Evolutionary conservation across 2,797 vertebrate genomes (phyloP).

Genomic region (Gephyroberyx darwinii): DNA sequence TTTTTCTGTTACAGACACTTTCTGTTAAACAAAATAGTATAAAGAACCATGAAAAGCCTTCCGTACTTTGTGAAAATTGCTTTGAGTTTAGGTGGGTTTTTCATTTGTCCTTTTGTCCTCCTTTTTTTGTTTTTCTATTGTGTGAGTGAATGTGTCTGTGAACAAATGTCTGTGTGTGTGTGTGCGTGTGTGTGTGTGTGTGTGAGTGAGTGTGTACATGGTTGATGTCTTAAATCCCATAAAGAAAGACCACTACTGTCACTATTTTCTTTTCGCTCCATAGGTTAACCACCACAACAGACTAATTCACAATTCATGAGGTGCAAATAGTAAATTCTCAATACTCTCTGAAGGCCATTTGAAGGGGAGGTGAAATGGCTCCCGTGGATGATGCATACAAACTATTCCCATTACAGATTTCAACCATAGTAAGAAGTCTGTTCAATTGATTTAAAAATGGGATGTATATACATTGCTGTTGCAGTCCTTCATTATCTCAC

Average conservation of each 20-base stretch:
- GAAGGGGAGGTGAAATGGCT: constrained; percentile 50
- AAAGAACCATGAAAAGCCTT: constrained; percentile 30
- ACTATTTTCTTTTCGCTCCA: constrained; percentile 12
- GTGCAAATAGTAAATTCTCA: constrained; percentile 45
- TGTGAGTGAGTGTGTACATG: not conserved
- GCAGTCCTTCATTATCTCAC: not conserved
- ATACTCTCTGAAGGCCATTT: constrained; percentile 62
- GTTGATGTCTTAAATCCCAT: constrained; percentile 14
- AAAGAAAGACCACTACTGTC: constrained; percentile 25
- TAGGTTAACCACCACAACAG: constrained; percentile 34
- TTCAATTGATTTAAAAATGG: constrained; percentile 24
- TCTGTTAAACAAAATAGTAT: constrained; percentile 9
- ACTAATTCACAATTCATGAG: constrained; percentile 60
- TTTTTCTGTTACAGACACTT: constrained; percentile 29
- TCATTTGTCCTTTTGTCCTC: constrained; percentile 6
- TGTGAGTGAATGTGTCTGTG: not conserved
- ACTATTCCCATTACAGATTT: constrained; percentile 47
- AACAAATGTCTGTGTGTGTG: not conserved
- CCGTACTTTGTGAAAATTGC: constrained; percentile 24
- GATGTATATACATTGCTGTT: constrained; percentile 5
- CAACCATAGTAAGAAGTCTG: constrained; percentile 38
- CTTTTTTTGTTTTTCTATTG: constrained; percentile 22
- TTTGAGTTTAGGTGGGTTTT: constrained; percentile 16
- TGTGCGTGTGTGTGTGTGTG: not conserved
- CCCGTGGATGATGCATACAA: constrained; percentile 62